Base-by-base conservation (phyloP, 2,113 vertebrate species). In the Pundamilia nyererei region DNA sequence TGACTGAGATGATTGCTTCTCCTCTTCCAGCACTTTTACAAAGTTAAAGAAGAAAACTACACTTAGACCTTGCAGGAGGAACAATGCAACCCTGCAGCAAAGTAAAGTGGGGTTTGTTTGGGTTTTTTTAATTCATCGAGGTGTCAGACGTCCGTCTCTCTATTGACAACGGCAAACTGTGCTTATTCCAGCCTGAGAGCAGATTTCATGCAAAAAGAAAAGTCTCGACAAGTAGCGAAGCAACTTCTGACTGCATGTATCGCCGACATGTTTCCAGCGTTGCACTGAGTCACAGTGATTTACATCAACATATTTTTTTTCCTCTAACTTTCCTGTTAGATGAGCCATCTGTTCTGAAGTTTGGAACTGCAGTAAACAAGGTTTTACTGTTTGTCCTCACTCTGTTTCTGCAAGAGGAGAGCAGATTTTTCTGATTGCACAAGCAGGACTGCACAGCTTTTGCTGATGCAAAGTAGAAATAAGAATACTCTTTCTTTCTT, bases 321-420 rank as follows among this genome's bases (percentile, higher is more conserved):
- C 45, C 51, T 60, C 77, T 68, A 51, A 77, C 72, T 77, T 77
- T 77, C 6, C 70, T 51, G 60, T 81, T 83, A 5, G 70, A 83
- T 80, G 82, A 84, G 56, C 70, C 86, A 86, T 90, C 86, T 86
- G 89, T 47, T 90, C 55, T 33, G 21, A 42, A 49, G 80, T 85
- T 77, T 86, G 4, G 83, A 84, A 54, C 80, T 75, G 87, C 49
- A 68, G 51, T 83, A 77, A 90, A 91, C 87, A 87, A 82, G 75
- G 86, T 92, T 92, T 88, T 82, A 65, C 85, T 56, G 80, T 88
- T 75, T 62, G 81, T 85, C 38, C 14, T 83, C 45, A n/a, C 58
- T 88, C 24, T 5, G 51, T 75, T 68, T 87, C 65, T 84, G 80
- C 65, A 51, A 5, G 7, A 89, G 51, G 31, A 75, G 42, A 45